These are phyloP conservation scores for Falco rusticolus DNA, from an alignment of 2,797 vertebrate species.

Conservation along the genomic window DNA sequence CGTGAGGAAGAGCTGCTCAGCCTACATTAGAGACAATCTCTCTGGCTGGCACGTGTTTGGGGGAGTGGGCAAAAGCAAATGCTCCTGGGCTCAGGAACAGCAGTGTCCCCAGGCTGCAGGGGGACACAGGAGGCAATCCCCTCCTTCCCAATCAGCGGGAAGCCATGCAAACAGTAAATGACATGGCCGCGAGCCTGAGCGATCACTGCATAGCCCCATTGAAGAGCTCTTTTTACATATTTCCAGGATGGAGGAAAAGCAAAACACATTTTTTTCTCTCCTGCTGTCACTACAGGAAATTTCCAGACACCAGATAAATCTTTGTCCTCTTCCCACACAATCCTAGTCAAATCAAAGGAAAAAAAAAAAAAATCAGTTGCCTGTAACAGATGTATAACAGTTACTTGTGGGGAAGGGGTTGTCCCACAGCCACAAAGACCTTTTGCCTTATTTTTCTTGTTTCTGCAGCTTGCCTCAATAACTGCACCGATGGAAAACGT, in stretches of 20 bases:
- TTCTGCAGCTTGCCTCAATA: neutral
- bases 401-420: neutral
- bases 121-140: neutral
- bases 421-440: neutral
- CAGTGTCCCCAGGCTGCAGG: neutral
- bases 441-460: neutral
- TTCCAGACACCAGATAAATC: neutral
- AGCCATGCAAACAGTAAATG: neutral
- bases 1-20: neutral
- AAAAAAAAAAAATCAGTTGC: neutral
- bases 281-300: neutral
- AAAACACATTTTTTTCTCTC: neutral
- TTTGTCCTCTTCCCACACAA: neutral
- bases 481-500: neutral
- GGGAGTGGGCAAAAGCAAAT: neutral
- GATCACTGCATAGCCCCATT: accelerated
- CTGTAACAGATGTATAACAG: neutral
- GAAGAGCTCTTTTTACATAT: neutral
- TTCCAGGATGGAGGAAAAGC: neutral
- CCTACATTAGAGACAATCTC: neutral
- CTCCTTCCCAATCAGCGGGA: neutral
- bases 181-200: neutral
- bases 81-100: neutral
- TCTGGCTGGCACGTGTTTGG: accelerated
- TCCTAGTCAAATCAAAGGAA: neutral